Percentiles rank a stretch among this genome's conserved stretches.
Evolutionary conservation across 2,888 invertebrate genomes (phyloP).

Genomic region (Deilephila elpenor): DNA sequence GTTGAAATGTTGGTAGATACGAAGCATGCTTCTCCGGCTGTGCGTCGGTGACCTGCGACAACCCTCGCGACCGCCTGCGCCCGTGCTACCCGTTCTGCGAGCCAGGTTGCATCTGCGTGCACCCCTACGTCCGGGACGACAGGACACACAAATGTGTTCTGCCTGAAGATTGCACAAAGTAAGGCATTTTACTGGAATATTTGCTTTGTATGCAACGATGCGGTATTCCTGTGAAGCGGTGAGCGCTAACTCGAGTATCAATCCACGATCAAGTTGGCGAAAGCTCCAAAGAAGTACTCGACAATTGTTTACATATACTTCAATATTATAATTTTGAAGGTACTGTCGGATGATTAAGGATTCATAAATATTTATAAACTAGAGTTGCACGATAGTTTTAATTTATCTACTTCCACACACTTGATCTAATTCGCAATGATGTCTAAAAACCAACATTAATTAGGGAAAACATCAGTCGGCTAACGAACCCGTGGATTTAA

Average conservation of each 20-base stretch:
- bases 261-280: too few species aligned
- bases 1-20: slow-evolving; percentile 51
- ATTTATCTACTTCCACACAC: not conserved
- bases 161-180: slow-evolving; percentile 79
- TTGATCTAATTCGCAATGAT: slow-evolving; percentile 6
- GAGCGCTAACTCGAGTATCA: not conserved
- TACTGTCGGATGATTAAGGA: not conserved
- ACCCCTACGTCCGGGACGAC: slow-evolving; percentile 75
- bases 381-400: not conserved
- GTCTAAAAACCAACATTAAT: not conserved
- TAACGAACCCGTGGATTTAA: not conserved
- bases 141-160: slow-evolving; percentile 79
- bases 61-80: slow-evolving; percentile 75
- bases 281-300: not conserved
- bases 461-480: not conserved
- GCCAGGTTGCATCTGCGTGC: slow-evolving; percentile 74
- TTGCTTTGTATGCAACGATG: not conserved
- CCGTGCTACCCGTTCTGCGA: slow-evolving; percentile 82
- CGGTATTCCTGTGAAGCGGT: not conserved
- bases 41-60: slow-evolving; percentile 77
- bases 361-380: not conserved
- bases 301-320: not conserved
- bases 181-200: slow-evolving; percentile 38
- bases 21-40: slow-evolving; percentile 78
- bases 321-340: not conserved